Conservation (phyloP, 2,888 invertebrate species). For the Pilophorus perplexus region DNA sequence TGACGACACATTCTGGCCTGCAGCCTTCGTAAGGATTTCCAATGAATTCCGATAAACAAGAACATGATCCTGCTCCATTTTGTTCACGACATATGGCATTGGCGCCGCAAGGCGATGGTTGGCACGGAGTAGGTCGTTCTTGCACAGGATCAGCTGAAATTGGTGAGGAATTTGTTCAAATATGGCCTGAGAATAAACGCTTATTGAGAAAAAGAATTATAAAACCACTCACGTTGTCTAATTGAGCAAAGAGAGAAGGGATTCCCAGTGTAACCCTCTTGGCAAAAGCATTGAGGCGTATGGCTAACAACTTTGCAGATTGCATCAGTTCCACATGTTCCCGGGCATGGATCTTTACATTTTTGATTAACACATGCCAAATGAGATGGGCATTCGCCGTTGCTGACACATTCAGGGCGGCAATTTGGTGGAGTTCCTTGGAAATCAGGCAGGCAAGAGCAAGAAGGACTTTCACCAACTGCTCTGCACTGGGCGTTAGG, state of each 20-base stretch:
- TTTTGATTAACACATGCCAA: constrained; percentile 53
- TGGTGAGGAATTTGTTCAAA: too few species aligned
- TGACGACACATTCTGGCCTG: constrained; percentile 56
- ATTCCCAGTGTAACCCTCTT: constrained; percentile 56
- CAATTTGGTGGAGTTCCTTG: constrained; percentile 51
- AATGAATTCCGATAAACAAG: constrained; percentile 66
- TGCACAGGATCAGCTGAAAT: constrained; percentile 47
- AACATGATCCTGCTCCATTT: constrained; percentile 65
- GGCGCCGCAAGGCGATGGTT: constrained; percentile 57
- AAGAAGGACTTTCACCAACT: constrained; percentile 52
- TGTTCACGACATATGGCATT: constrained; percentile 56
- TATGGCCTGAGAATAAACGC: too few species aligned
- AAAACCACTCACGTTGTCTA: constrained; percentile 36
- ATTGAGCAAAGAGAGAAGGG: constrained; percentile 65
- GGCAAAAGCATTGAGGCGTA: constrained; percentile 56
- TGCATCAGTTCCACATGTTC: constrained; percentile 51
- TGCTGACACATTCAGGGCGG: constrained; percentile 50
- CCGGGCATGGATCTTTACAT: constrained; percentile 53
- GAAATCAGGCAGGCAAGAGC: constrained; percentile 52
- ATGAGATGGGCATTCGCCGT: constrained; percentile 51
- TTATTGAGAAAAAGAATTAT: neutral
- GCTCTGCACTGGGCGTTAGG: constrained; percentile 57
- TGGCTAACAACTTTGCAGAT: constrained; percentile 53
- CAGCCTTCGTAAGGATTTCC: constrained; percentile 65
- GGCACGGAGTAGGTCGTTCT: constrained; percentile 59